Conservation (phyloP, 2,888 invertebrate species). For the Lasioglossum oenotherae region DNA sequence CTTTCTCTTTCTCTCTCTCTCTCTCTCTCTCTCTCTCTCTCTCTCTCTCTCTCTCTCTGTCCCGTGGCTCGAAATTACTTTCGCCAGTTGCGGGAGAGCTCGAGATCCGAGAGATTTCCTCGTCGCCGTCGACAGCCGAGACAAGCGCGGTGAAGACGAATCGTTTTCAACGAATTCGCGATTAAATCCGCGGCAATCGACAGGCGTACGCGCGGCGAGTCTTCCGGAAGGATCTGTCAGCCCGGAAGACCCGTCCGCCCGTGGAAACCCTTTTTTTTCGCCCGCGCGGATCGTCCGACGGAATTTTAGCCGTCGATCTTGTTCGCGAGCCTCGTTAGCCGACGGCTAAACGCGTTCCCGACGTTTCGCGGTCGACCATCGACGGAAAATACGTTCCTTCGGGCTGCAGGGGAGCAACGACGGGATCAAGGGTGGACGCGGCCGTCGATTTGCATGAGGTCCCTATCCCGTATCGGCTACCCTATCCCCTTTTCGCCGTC, state of each 20-base stretch:
- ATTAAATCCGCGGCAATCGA: slow-evolving; percentile 44
- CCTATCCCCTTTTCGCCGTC: not conserved
- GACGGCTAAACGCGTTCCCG: slow-evolving; percentile 37
- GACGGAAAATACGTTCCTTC: slow-evolving; percentile 22
- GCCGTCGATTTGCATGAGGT: not conserved
- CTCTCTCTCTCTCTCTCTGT: not conserved
- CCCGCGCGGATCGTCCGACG: not conserved
- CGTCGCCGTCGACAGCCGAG: slow-evolving; percentile 41
- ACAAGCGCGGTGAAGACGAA: not conserved
- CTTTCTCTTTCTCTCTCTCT: not conserved
- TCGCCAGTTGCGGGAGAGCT: slow-evolving; percentile 1
- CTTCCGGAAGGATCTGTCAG: slow-evolving; percentile 58
- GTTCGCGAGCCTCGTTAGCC: slow-evolving; percentile 21
- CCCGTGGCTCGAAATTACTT: slow-evolving; percentile 27
- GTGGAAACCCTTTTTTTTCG: slow-evolving; percentile 31
- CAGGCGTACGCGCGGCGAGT: slow-evolving; percentile 34
- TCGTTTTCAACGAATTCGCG: slow-evolving; percentile 36
- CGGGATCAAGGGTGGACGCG: slow-evolving; percentile 2
- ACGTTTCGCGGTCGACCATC: slow-evolving; percentile 8
- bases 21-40: not conserved
- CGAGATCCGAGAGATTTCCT: slow-evolving; percentile 25
- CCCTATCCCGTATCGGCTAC: not conserved
- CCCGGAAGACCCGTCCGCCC: slow-evolving; percentile 34
- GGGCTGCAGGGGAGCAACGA: not conserved
- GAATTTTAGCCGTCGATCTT: slow-evolving; percentile 49